These are phyloP conservation scores for Poecilia velifera DNA, from an alignment of 2,797 vertebrate species.

Conservation along the genomic window DNA sequence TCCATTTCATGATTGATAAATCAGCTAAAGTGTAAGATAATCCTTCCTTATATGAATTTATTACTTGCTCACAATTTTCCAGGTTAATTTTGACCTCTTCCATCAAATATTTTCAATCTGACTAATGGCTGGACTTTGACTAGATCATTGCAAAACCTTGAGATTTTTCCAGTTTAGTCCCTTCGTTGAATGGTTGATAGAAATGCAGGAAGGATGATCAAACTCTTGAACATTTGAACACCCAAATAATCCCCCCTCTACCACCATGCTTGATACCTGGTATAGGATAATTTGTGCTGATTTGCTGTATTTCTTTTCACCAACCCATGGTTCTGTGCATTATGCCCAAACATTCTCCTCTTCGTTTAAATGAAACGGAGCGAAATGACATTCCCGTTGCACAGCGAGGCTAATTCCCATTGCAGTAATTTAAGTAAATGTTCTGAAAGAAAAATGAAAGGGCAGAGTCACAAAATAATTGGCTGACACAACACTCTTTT, in stretches of 20 bases:
- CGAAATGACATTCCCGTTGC: not conserved
- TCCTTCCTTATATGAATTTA: not conserved
- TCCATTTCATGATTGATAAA: not conserved
- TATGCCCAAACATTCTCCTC: not conserved
- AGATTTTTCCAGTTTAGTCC: not conserved
- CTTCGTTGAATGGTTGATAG: not conserved
- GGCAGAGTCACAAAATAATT: slow-evolving; percentile 41
- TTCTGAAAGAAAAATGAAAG: slow-evolving; percentile 45
- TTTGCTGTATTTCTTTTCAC: not conserved
- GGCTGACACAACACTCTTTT: slow-evolving; percentile 52
- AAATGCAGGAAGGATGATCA: not conserved
- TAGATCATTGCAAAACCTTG: not conserved
- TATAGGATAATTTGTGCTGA: not conserved
- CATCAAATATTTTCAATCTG: not conserved
- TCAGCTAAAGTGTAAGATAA: not conserved
- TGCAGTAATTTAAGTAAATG: slow-evolving; percentile 42
- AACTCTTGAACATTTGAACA: not conserved
- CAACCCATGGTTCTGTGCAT: not conserved
- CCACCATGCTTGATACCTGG: not conserved
- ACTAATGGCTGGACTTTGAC: not conserved
- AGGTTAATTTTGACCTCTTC: not conserved
- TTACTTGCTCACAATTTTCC: not conserved
- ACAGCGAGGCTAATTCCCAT: slow-evolving; percentile 34
- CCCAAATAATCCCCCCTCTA: not conserved
- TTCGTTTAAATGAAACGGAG: not conserved